Evolutionary conservation across 2,113 vertebrate species (phyloP), one percentile per base, ranked within the genome.

Genomic region (Crypturellus undulatus): DNA sequence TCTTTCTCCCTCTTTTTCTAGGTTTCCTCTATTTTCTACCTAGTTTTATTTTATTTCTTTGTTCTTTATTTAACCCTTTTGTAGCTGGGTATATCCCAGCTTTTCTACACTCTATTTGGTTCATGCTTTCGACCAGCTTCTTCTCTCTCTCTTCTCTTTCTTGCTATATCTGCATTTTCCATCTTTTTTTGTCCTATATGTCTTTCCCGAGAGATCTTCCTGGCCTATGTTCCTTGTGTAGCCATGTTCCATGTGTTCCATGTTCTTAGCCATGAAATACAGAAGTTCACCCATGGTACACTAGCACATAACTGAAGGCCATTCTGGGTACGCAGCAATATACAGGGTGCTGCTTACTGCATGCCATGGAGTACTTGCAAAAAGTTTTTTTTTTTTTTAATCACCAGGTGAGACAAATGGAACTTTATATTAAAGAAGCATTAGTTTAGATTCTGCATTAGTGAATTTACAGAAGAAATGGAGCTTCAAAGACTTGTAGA

Each of bases 251-350:
- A 9, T 38, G 38, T 38, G 38, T 38, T 38, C 38, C 38, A 38
- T 38, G 38, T 69, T 40, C 32, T 56, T 54, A 26, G 24, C n/a
- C 25, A 12, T 51, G n/a, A 70, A 70, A 36, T 51, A 21, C 24
- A 56, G 16, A 56, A 30, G 25, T 34, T 26, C 47, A 25, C 21
- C 24, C 51, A 14, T 51, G 47, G 18, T 70, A 47, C 11, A 36
- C 25, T 25, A 70, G 14, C n/a, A 51, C 11, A 36, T 51, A 70
- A 30, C 43, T 65, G 43, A 65, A 56, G 9, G 16, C 21, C 43
- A 11, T 9, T 51, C 43, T 76, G n/a, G 5, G 12, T 59, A 9
- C 18, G 60, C 43, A 22, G 32, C 0, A 0, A 8, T n/a, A 9
- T 56, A 18, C 8, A 4, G 64, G 36, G 51, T 24, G 15, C 42